Evolutionary conservation across 2,113 vertebrate genomes (phyloP).

Genomic region (Prunella himalayana): DNA sequence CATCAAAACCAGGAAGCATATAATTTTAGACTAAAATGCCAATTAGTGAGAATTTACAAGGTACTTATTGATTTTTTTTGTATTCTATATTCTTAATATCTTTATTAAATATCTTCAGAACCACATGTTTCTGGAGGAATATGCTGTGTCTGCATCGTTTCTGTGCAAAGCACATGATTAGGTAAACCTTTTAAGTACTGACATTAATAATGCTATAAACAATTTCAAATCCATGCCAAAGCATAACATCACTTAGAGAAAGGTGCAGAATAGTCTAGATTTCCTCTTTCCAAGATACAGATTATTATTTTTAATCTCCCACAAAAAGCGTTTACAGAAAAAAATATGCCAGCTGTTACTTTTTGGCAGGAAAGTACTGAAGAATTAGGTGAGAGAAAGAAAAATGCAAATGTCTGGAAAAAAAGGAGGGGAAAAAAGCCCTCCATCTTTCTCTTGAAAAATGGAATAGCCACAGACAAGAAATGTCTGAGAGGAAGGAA

Average conservation of each 20-base stretch:
- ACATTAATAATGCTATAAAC: not conserved
- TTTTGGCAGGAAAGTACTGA: conserved; percentile 15
- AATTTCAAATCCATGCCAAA: not conserved
- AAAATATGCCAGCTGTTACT: not conserved
- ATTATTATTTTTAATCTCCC: conserved; percentile 23
- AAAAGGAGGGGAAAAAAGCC: not conserved
- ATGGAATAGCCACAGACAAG: not conserved
- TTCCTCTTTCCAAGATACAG: conserved; percentile 3
- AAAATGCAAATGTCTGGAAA: not conserved
- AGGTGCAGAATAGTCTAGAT: not conserved
- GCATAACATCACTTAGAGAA: not conserved
- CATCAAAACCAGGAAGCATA: not conserved
- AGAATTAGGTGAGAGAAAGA: not conserved
- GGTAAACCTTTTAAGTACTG: not conserved
- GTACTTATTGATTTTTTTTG: not conserved
- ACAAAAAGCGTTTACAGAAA: not conserved
- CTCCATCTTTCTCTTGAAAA: not conserved
- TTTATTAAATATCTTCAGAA: not conserved
- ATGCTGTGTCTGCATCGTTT: not conserved
- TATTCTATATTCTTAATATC: not conserved
- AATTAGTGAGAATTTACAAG: not conserved
- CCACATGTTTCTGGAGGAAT: not conserved
- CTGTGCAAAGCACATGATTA: not conserved
- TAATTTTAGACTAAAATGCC: not conserved
- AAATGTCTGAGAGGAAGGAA: not conserved